Conservation (phyloP, 2,797 vertebrate genomes). For the Cichlasoma orientale region DNA sequence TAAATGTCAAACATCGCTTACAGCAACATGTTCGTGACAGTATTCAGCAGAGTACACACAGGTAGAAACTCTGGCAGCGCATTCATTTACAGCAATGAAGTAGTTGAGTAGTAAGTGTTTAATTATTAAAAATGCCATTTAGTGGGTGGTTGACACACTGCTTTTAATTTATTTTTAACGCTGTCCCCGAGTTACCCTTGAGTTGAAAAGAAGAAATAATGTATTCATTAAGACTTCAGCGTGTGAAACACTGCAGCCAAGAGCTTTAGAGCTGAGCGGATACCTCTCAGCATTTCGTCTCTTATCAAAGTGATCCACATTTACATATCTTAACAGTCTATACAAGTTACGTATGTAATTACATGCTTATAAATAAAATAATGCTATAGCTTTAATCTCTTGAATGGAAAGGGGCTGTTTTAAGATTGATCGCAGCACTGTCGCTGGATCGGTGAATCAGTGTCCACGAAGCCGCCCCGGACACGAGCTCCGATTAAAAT, state of each 20-base stretch:
- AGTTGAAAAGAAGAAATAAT: conserved; percentile 27
- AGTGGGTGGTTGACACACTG: conserved; percentile 29
- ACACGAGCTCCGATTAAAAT: conserved; percentile 10
- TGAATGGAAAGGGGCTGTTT: neutral
- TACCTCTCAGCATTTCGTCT: neutral
- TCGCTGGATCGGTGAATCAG: neutral
- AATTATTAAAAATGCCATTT: conserved; percentile 54
- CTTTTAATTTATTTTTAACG: conserved; percentile 25
- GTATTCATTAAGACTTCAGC: conserved; percentile 8
- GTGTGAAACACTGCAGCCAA: neutral
- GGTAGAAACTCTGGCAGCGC: neutral
- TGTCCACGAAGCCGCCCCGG: neutral
- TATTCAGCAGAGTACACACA: neutral
- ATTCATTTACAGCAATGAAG: conserved; percentile 37
- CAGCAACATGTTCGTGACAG: neutral
- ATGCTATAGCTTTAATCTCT: neutral
- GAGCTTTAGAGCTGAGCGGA: neutral
- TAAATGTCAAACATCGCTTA: neutral
- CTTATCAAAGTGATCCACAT: neutral
- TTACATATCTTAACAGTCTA: neutral
- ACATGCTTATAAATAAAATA: neutral
- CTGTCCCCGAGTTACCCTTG: conserved; percentile 36
- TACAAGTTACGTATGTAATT: neutral
- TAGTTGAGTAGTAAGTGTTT: conserved; percentile 42
- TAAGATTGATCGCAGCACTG: conserved; percentile 2